phyloP scores from a whole-genome alignment of 1,140 invertebrate species.

The Anadara kagoshimensis region DNA sequence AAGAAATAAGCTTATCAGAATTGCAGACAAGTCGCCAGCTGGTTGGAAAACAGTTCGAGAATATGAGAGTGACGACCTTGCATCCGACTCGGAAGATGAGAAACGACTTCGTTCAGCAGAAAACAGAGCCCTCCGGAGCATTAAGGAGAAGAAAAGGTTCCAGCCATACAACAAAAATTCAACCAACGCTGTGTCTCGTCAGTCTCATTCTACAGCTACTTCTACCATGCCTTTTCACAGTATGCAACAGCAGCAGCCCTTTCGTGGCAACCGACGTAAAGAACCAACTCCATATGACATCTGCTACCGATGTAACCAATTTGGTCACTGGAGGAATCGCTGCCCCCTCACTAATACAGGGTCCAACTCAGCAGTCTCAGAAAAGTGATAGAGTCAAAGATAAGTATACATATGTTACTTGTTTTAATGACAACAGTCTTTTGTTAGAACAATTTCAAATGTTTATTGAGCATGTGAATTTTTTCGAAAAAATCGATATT shows the following conservation, averaged over 20 bases:
- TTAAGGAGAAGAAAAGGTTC: slow-evolving; percentile 6
- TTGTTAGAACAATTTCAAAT: no score
- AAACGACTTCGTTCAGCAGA: background rate
- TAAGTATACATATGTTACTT: background rate
- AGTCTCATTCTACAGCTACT: background rate
- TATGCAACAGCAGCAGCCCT: background rate
- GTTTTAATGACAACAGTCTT: background rate
- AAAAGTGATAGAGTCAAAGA: slow-evolving; percentile 3
- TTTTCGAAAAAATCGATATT: background rate
- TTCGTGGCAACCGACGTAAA: background rate
- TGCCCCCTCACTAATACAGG: no score
- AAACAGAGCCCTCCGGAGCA: background rate
- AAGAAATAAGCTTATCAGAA: slow-evolving; percentile 13
- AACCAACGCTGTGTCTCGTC: no score
- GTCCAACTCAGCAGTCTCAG: no score
- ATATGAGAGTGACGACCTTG: slow-evolving; percentile 18
- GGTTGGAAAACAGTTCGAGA: slow-evolving; percentile 18
- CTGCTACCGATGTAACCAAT: background rate
- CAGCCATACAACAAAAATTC: background rate
- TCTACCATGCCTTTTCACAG: background rate
- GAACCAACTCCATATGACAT: background rate
- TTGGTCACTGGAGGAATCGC: no score
- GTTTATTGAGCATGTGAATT: background rate
- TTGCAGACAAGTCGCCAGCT: slow-evolving; percentile 21
- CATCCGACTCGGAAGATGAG: slow-evolving; percentile 24